Evolutionary conservation across 2,113 vertebrate genomes (phyloP), one percentile per base, ranked within the genome.

Genomic region (Coryphaenoides rupestris): DNA sequence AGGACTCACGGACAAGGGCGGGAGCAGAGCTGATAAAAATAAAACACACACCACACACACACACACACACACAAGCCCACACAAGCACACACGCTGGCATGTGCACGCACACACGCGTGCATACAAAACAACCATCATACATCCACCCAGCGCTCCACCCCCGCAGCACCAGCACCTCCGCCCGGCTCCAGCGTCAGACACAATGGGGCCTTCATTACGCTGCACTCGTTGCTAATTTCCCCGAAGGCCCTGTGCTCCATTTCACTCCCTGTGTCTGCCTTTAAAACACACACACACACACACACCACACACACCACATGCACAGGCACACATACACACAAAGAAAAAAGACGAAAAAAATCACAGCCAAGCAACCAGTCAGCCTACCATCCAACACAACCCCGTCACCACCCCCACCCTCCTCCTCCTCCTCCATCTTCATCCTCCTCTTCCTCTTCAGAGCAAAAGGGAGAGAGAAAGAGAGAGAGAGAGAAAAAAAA

Each of bases 231-330:
- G 77, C 85, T 89, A 88, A 89, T 90, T 90, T 88, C 83, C 88
- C 87, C 87, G 83, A 82, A 86, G 87, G 87, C 84, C 84, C 78
- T 65, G 62, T 85, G 81, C 83, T 88, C 89, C 70, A 89, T 89
- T 91, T 87, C 86, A 84, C 79, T 82, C 86, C 70, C 76, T 81
- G 69, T 84, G 73, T 81, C 85, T 89, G 85, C 81, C 69, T 81
- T 79, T 76, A 76, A 5, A 33, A 33, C 3, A 33, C 5, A 26
- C 24, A 26, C 3, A 33, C 5, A 33, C n/a, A n/a, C n/a, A n/a
- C n/a, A n/a, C n/a, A n/a, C n/a, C n/a, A n/a, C n/a, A n/a, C n/a
- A n/a, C n/a, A n/a, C n/a, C n/a, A n/a, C n/a, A n/a, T n/a, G n/a
- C n/a, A n/a, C n/a, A n/a, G n/a, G n/a, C n/a, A n/a, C n/a, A n/a